Evolutionary conservation across 2,888 invertebrate genomes (phyloP).

Genomic region (Epinotia ramella): DNA sequence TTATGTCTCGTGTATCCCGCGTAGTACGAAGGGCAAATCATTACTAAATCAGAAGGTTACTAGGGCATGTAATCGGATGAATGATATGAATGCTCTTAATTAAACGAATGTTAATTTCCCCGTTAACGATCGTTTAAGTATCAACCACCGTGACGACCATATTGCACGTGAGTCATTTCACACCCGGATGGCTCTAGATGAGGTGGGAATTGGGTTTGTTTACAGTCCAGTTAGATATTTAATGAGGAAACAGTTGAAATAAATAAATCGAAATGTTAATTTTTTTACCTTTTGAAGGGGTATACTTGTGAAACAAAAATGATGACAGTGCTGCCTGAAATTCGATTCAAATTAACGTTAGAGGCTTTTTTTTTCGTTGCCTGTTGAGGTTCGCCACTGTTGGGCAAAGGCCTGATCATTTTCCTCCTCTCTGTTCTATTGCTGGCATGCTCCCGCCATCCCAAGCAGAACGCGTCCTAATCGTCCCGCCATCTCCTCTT

Average conservation of each 20-base stretch:
- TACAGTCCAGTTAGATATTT: constrained; percentile 44
- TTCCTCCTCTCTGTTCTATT: too few species aligned
- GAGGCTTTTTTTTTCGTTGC: too few species aligned
- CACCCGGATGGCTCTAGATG: constrained; percentile 61
- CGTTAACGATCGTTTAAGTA: constrained; percentile 66
- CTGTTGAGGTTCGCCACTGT: too few species aligned
- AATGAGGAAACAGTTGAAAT: constrained; percentile 11
- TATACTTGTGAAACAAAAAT: too few species aligned
- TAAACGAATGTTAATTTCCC: constrained; percentile 50
- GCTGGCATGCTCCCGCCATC: too few species aligned
- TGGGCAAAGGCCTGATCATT: too few species aligned
- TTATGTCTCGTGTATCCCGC: neutral
- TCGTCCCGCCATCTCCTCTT: too few species aligned
- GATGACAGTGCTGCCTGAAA: too few species aligned
- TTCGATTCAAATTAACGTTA: too few species aligned
- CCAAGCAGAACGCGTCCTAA: too few species aligned
- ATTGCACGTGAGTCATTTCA: constrained; percentile 66
- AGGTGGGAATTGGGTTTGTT: constrained; percentile 54
- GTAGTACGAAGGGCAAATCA: neutral
- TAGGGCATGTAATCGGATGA: constrained; percentile 35
- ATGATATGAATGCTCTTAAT: constrained; percentile 32
- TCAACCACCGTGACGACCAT: constrained; percentile 69
- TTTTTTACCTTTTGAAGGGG: neutral
- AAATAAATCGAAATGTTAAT: neutral
- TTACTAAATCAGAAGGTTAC: constrained; percentile 16